Conservation (phyloP, 2,113 vertebrate genomes). For the Pica pica region DNA sequence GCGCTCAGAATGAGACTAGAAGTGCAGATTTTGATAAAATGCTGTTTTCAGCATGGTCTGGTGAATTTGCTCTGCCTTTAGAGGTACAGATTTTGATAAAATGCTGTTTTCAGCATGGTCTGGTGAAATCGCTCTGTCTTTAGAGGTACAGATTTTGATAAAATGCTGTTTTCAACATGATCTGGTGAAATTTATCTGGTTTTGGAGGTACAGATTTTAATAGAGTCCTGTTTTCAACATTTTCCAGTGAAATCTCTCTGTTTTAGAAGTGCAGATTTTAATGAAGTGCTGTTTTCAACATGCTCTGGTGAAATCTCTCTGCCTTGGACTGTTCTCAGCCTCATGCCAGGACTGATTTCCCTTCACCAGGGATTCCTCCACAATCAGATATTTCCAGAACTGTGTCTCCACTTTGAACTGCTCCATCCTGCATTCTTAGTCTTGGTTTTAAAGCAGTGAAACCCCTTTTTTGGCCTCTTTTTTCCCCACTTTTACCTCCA, state of each 20-base stretch:
- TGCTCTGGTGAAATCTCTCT: neutral
- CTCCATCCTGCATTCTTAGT: rapidly evolving
- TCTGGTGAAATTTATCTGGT: too few species aligned
- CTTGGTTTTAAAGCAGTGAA: neutral
- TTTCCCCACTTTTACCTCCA: neutral
- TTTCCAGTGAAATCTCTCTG: neutral
- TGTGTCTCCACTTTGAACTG: neutral
- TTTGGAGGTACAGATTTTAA: neutral
- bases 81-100: neutral
- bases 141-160: neutral
- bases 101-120: rapidly evolving
- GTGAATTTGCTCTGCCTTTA: neutral
- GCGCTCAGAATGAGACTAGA: neutral
- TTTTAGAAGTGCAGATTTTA: neutral
- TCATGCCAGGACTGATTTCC: neutral
- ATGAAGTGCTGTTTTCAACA: neutral
- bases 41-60: rapidly evolving
- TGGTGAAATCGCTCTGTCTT: neutral
- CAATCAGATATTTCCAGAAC: rapidly evolving
- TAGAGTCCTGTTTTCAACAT: neutral
- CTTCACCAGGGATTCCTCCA: neutral
- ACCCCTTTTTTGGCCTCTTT: too few species aligned
- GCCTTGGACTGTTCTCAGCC: neutral
- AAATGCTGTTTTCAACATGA: rapidly evolving
- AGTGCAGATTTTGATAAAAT: neutral